Evolutionary conservation across 2,888 invertebrate genomes (phyloP), one percentile per base, ranked within the genome.

Genomic region (Spilarctia lutea): DNA sequence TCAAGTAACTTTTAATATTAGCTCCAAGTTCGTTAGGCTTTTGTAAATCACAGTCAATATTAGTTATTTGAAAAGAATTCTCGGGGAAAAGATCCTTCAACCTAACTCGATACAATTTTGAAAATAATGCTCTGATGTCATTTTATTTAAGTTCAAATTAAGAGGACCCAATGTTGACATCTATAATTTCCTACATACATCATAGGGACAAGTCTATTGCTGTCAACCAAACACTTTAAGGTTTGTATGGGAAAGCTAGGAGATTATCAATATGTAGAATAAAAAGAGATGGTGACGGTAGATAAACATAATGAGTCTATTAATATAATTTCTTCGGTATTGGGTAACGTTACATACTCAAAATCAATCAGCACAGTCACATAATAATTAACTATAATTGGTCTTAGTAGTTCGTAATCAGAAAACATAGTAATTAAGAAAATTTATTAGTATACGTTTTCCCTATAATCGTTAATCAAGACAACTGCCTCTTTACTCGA

Each of bases 401-500:
- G 18, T 2, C 1, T 30, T 63, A 60, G 27, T 18, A 30, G 30
- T 18, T 30, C 30, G 24, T 30, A 45, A 30, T 48, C 42, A 18
- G 27, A 27, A 68, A 20, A 68, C 18, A 30, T 48, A 20, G 30
- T 68, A 68, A 30, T 48, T 24, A 68, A 24, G 30, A 68, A 68
- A 8, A 48, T 48, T 27, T 68, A 68, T 48, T 30, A 67, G 18
- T 24, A 45, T 20, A 45, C 45, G 30, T 16, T 63, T 30, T 42
- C 30, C 13, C 16, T 65, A 30, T 16, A 52, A 27, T 73, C 73
- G 35, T 73, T 73, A 72, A 74, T 83, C 76, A 81, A 76, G 76
- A 81, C 75, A 83, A 83, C 75, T 42, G 72, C 73, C 79, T 78
- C 77, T 78, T 85, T 78, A 83, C 56, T 71, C 72, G 75, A 66